These are phyloP conservation scores for Luehdorfia chinensis DNA, from an alignment of 1,140 invertebrate species.

Conservation along the genomic window DNA sequence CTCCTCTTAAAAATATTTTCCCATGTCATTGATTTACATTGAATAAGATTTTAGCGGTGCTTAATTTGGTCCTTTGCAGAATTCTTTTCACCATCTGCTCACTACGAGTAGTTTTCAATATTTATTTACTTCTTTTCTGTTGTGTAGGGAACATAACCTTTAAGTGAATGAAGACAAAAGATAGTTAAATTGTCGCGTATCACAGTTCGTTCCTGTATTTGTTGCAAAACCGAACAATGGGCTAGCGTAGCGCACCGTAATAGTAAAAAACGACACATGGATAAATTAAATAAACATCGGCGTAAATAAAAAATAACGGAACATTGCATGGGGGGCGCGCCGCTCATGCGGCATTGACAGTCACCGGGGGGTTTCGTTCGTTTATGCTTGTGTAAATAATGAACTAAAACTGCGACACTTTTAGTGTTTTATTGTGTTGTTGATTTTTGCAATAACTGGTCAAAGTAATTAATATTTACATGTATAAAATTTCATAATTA, in stretches of 20 bases:
- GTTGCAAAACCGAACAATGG: slow-evolving; percentile 13
- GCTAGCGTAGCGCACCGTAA: slow-evolving; percentile 17
- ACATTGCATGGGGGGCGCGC: slow-evolving; percentile 25
- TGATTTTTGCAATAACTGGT: no score
- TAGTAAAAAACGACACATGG: slow-evolving; percentile 36
- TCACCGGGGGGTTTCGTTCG: slow-evolving; percentile 22
- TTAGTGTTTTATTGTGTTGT: not conserved
- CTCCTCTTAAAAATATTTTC: no score
- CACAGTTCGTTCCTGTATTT: slow-evolving; percentile 8
- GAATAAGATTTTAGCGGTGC: no score
- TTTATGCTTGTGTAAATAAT: slow-evolving; percentile 22
- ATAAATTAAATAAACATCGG: no score
- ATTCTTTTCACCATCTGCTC: no score
- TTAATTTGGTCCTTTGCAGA: no score
- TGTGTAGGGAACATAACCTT: not conserved
- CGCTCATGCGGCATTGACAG: slow-evolving; percentile 22
- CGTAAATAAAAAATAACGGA: slow-evolving; percentile 34
- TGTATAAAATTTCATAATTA: no score
- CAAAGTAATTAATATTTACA: no score
- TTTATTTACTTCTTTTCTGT: no score
- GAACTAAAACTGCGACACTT: not conserved
- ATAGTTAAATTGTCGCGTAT: slow-evolving; percentile 28
- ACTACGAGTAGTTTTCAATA: no score
- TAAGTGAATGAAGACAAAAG: slow-evolving; percentile 13
- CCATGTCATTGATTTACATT: no score